These are phyloP conservation scores for Noctua pronuba DNA, from an alignment of 2,888 invertebrate genomes.

Conservation along the genomic window DNA sequence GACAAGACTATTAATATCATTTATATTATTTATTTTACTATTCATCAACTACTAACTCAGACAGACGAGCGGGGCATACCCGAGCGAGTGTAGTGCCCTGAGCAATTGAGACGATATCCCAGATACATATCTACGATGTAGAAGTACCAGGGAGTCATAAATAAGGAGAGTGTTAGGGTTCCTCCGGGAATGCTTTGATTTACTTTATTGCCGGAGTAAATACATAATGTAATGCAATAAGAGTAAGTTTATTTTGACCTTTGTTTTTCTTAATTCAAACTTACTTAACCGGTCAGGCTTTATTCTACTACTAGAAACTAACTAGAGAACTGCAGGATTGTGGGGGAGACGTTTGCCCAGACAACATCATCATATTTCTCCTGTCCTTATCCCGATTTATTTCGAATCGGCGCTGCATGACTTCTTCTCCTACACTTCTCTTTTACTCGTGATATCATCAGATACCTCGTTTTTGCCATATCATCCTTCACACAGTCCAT, in stretches of 20 bases:
- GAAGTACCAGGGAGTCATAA: neutral
- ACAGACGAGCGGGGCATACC: constrained; percentile 4
- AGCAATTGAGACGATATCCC: neutral
- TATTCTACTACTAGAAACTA: neutral
- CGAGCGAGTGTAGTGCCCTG: neutral
- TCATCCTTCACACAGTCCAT: neutral
- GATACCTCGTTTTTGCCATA: neutral
- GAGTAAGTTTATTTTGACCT: neutral
- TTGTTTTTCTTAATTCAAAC: neutral
- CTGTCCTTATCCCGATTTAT: neutral
- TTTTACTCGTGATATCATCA: neutral
- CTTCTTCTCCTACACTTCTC: neutral
- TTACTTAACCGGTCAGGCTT: neutral
- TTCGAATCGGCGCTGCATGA: neutral
- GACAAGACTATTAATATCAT: too few species aligned
- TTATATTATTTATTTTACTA: too few species aligned
- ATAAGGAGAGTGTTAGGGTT: neutral
- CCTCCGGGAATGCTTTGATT: neutral
- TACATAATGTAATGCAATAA: neutral
- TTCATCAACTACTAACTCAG: too few species aligned
- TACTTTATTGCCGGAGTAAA: constrained; percentile 13
- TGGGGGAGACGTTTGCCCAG: neutral
- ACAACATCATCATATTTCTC: neutral
- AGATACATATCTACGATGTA: neutral
- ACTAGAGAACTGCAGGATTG: neutral